These are phyloP conservation scores for Neodiprion fabricii DNA, from an alignment of 1,140 invertebrate species.

Conservation along the genomic window DNA sequence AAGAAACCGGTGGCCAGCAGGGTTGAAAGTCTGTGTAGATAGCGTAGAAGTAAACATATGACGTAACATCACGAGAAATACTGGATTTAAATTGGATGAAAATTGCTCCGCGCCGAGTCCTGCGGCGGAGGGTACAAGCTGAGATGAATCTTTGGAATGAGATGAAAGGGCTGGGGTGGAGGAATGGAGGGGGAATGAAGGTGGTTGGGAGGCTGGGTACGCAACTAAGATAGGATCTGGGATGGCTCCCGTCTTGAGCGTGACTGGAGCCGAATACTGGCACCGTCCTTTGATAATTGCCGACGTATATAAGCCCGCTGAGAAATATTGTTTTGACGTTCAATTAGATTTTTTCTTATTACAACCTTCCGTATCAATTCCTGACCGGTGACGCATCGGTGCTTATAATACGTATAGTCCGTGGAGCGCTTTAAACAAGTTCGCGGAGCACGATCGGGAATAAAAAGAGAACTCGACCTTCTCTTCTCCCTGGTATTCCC, in stretches of 20 bases:
- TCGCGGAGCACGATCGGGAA: not conserved
- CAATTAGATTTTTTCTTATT: conserved; percentile 32
- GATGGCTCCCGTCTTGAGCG: conserved; percentile 53
- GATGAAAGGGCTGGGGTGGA: conserved; percentile 25
- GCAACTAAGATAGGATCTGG: conserved; percentile 46
- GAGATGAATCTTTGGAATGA: conserved; percentile 33
- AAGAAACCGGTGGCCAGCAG: too few species aligned
- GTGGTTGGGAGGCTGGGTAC: conserved; percentile 23
- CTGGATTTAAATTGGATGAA: too few species aligned
- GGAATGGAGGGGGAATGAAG: conserved; percentile 24
- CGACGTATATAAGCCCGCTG: conserved; percentile 31
- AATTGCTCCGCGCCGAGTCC: conserved; percentile 24
- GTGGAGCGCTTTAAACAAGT: not conserved
- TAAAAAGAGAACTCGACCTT: not conserved
- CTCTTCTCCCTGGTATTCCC: not conserved
- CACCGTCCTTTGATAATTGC: conserved; percentile 48
- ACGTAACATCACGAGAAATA: too few species aligned
- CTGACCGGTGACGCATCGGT: not conserved
- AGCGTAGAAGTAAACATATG: too few species aligned
- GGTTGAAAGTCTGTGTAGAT: too few species aligned
- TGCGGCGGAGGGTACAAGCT: conserved; percentile 10
- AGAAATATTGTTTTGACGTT: conserved; percentile 40
- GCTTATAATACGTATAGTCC: not conserved
- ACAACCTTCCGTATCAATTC: not conserved
- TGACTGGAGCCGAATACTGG: conserved; percentile 39